These are phyloP conservation scores for Pristionchus arcanus DNA, from an alignment of 2,888 invertebrate genomes.

Conservation along the genomic window DNA sequence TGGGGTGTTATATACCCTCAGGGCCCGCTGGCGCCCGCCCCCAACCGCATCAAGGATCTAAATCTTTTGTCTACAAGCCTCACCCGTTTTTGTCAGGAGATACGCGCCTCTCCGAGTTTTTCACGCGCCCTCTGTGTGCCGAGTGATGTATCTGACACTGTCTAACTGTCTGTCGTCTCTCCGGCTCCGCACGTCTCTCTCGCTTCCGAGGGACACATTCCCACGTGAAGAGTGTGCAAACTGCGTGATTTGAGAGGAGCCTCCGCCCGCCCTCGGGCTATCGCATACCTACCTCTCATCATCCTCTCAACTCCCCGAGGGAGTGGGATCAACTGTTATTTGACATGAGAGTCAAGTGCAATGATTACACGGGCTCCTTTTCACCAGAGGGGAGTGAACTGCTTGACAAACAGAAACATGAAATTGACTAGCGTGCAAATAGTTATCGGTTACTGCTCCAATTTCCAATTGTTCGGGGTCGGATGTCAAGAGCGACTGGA, in stretches of 20 bases:
- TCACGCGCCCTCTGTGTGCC: background rate
- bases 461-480: background rate
- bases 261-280: conserved; percentile 2
- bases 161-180: background rate
- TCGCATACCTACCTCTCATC: conserved; percentile 18
- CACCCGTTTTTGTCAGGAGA: conserved; percentile 19
- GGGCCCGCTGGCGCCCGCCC: background rate
- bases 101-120: background rate
- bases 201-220: background rate
- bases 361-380: conserved; percentile 31
- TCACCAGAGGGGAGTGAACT: background rate
- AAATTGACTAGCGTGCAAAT: background rate
- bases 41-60: background rate
- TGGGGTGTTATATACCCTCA: conserved; percentile 13
- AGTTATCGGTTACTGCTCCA: conserved; percentile 10
- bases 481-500: conserved; percentile 16
- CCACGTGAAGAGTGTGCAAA: conserved; percentile 20
- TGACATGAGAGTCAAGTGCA: conserved; percentile 43
- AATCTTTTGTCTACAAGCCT: conserved; percentile 21
- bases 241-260: background rate
- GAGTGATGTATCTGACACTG: background rate
- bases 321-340: conserved; percentile 15
- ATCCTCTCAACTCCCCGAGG: conserved; percentile 19
- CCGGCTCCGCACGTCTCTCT: background rate
- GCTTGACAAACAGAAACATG: background rate